Percentiles rank a stretch among this genome's conserved stretches.
Evolutionary conservation across 2,797 vertebrate genomes (phyloP).

Genomic region (Periparus ater): DNA sequence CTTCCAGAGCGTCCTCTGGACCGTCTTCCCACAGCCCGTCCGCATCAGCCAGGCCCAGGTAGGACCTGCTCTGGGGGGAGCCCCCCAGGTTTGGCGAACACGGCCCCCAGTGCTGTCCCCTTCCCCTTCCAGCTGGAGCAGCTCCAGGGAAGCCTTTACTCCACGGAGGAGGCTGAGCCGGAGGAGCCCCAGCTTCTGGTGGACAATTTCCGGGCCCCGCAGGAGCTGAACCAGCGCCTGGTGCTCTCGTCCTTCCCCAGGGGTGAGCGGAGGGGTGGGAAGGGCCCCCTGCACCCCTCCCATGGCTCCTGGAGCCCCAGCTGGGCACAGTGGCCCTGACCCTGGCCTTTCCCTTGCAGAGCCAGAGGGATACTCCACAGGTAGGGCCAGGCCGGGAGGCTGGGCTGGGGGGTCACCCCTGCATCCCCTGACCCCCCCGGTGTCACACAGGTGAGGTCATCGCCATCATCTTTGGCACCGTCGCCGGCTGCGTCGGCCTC

Average conservation of each 20-base stretch:
- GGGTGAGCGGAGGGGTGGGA: conserved; percentile 10
- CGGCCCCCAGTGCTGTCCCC: accelerated
- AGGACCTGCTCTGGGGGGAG: not conserved
- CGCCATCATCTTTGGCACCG: conserved; percentile 54
- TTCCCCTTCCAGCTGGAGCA: conserved; percentile 62
- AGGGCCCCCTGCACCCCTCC: not conserved
- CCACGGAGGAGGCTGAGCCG: not conserved
- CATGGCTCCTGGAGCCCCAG: accelerated
- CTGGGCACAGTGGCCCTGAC: accelerated
- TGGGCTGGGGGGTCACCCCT: not conserved
- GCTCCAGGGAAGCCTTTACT: conserved; percentile 64
- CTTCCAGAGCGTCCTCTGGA: conserved; percentile 89
- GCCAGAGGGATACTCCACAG: conserved; percentile 12
- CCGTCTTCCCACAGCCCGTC: conserved; percentile 80
- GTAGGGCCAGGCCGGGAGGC: not conserved
- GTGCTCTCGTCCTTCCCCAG: conserved; percentile 64
- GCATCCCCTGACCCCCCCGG: not conserved
- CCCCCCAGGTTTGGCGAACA: accelerated
- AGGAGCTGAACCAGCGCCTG: conserved; percentile 64
- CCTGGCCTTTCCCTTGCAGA: not conserved
- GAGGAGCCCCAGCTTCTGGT: not conserved
- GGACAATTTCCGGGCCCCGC: conserved; percentile 64
- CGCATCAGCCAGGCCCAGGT: conserved; percentile 87
- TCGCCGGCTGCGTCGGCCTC: conserved; percentile 48
- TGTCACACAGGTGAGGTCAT: conserved; percentile 62